A percentile compares a stretch with the other conserved stretches of the same genome.
Evolutionary conservation across 1,140 invertebrate genomes (phyloP).

Genomic region (Vanessa tameamea): DNA sequence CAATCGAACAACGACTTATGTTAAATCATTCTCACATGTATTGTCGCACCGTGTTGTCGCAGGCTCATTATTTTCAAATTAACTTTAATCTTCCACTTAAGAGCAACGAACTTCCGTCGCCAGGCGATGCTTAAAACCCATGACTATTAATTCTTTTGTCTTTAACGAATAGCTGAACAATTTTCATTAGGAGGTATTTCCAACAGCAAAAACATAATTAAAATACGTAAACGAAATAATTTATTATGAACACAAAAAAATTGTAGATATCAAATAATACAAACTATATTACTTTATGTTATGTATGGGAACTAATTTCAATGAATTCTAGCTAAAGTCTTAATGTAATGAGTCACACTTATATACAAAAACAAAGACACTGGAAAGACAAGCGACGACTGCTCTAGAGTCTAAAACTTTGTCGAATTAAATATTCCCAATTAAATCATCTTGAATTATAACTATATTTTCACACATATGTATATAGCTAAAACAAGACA

Average conservation of each 20-base stretch:
- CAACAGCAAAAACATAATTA: constrained; percentile 46
- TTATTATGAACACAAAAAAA: constrained; percentile 51
- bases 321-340: constrained; percentile 16
- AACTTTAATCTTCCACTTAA: constrained; percentile 67
- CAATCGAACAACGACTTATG: neutral
- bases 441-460: neutral
- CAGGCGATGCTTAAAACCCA: constrained; percentile 25
- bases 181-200: constrained; percentile 23
- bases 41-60: constrained; percentile 21
- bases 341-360: neutral
- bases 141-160: constrained; percentile 39
- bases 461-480: too few relatives aligned
- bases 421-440: neutral
- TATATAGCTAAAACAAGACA: too few relatives aligned
- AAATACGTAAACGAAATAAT: constrained; percentile 54
- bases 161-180: constrained; percentile 21
- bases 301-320: constrained; percentile 34
- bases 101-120: constrained; percentile 60
- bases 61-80: constrained; percentile 69
- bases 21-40: neutral
- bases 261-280: constrained; percentile 24
- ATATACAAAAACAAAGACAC: neutral
- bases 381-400: neutral
- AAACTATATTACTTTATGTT: constrained; percentile 10
- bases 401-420: neutral